phyloP scores from a whole-genome alignment of 2,888 invertebrate species.

The Brachypterus glaber region DNA sequence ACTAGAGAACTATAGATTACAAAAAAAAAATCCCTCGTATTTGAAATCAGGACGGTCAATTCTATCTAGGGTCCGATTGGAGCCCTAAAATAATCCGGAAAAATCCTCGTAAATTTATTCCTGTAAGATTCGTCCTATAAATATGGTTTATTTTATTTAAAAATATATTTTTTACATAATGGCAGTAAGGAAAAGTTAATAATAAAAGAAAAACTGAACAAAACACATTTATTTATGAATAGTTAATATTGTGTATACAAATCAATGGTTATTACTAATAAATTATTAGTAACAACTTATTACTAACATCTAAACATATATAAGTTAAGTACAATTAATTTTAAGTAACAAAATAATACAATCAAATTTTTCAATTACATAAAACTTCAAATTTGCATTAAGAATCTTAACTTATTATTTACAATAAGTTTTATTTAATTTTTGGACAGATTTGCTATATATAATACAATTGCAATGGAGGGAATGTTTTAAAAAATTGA shows the following conservation, averaged over 20 bases:
- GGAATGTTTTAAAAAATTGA: slow-evolving; percentile 34
- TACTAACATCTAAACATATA: slow-evolving; percentile 39
- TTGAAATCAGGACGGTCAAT: neutral
- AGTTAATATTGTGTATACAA: slow-evolving; percentile 40
- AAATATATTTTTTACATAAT: too few species aligned
- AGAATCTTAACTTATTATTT: slow-evolving; percentile 37
- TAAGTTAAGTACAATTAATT: slow-evolving; percentile 40
- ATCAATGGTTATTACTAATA: slow-evolving; percentile 42
- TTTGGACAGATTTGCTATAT: slow-evolving; percentile 43
- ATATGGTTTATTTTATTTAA: too few species aligned
- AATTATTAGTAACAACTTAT: too few species aligned
- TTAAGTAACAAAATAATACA: slow-evolving; percentile 40
- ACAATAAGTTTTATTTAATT: slow-evolving; percentile 43
- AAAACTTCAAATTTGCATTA: slow-evolving; percentile 23
- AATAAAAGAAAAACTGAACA: slow-evolving; percentile 29
- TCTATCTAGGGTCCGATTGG: neutral
- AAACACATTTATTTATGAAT: slow-evolving; percentile 41
- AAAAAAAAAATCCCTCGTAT: neutral
- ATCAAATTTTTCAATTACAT: slow-evolving; percentile 36
- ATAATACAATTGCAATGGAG: slow-evolving; percentile 41
- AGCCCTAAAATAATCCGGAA: too few species aligned
- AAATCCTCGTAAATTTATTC: too few species aligned
- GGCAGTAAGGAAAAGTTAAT: too few species aligned
- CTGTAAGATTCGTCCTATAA: too few species aligned
- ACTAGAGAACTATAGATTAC: neutral